phyloP scores from a whole-genome alignment of 1,140 invertebrate species.

The Cataglyphis hispanica region DNA sequence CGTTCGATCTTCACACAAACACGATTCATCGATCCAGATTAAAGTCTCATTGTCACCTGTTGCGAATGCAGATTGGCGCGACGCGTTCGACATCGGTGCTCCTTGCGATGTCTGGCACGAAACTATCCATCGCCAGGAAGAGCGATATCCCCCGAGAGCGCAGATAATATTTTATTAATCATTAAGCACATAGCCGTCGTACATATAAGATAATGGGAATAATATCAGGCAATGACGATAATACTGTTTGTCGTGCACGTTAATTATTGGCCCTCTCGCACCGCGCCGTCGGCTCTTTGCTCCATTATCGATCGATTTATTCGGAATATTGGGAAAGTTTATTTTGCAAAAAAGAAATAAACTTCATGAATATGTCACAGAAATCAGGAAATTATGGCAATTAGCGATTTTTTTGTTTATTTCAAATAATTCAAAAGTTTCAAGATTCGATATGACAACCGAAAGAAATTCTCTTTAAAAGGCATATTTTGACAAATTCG shows the following conservation, averaged over 20 bases:
- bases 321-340: background rate
- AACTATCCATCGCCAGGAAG: conserved; percentile 79
- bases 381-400: background rate
- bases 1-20: background rate
- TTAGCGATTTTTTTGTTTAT: background rate
- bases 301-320: conserved; percentile 19
- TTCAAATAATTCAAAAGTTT: background rate
- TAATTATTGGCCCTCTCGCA: conserved; percentile 77
- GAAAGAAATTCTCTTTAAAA: background rate
- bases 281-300: background rate
- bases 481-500: background rate
- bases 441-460: background rate
- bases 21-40: background rate
- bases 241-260: conserved; percentile 78
- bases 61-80: background rate
- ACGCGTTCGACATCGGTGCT: conserved; percentile 38
- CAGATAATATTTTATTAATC: conserved; percentile 83
- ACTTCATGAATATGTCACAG: too few species aligned
- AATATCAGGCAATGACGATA: conserved; percentile 82
- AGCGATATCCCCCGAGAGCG: conserved; percentile 73
- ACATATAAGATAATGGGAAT: conserved; percentile 82
- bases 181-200: conserved; percentile 81
- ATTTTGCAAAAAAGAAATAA: background rate
- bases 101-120: conserved; percentile 74
- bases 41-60: background rate